Evolutionary conservation across 2,113 vertebrate genomes (phyloP).

Genomic region (Lonchura striata): DNA sequence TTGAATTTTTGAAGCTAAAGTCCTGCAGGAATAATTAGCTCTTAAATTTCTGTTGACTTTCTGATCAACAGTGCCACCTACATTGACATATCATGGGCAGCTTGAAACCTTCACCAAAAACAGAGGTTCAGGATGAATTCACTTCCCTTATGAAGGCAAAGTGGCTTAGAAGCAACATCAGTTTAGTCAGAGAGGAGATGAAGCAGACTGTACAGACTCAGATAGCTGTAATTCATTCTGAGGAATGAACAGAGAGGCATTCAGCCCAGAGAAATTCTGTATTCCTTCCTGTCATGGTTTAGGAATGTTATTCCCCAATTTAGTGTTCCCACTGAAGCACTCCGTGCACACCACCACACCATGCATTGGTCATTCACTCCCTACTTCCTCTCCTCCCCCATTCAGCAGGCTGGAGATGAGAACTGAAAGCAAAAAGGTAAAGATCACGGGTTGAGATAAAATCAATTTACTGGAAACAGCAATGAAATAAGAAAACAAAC

Average conservation of each 20-base stretch:
- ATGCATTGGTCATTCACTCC: rapidly evolving
- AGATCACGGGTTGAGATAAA: background rate
- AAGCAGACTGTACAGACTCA: background rate
- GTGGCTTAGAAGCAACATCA: background rate
- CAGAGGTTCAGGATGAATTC: background rate
- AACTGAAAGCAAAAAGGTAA: background rate
- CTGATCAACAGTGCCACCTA: background rate
- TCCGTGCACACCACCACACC: background rate
- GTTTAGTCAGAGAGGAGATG: background rate
- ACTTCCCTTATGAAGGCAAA: background rate
- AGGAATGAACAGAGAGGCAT: background rate
- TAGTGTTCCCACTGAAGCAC: background rate
- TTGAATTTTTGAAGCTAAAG: background rate
- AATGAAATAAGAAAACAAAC: background rate
- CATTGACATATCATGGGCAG: background rate
- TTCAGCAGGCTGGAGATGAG: background rate
- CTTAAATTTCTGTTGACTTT: background rate
- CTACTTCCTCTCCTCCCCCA: background rate
- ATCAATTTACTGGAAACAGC: background rate
- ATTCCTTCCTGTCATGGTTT: background rate
- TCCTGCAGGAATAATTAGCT: background rate
- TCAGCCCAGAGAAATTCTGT: background rate
- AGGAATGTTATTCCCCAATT: background rate
- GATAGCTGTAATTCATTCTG: background rate
- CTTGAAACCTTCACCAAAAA: background rate